Evolutionary conservation across 2,797 vertebrate genomes (phyloP), one percentile per base, ranked within the genome.

Genomic region (Halcyon leucocephala): DNA sequence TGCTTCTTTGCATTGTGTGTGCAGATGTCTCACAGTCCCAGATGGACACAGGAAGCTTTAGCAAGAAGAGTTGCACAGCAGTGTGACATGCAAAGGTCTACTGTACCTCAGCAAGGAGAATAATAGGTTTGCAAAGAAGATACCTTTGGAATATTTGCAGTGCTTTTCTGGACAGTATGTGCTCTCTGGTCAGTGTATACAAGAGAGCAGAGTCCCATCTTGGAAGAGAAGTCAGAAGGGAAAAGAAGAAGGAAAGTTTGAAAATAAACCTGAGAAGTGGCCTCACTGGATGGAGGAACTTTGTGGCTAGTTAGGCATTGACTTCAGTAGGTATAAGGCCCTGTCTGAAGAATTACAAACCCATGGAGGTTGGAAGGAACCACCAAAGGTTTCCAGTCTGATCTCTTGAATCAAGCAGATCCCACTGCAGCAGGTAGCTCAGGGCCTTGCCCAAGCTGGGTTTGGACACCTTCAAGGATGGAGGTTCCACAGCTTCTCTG

Each of bases 331-430:
- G 9, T 44, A 4, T 82, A 37, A 77, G 22, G 13, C 58, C 5
- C 0, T 58, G 28, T 14, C 22, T 81, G 33, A 81, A 71, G 22
- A 89, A 65, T 41, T 31, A 58, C 13, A 73, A 52, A 49, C 19
- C 1, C 0, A 1, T 8, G 70, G 39, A 66, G 12, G 8, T 18
- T 74, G n/a, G 26, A 84, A 54, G 18, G 26, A 7, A 55, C 6
- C 8, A 13, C 14, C 20, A 51, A 7, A 89, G 6, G 8, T 58
- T 29, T 86, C 25, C 48, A 41, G 21, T 42, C 21, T 64, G 49
- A 52, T 12, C 3, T 73, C n/a, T 29, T 71, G 21, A 57, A 44
- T 69, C 29, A 65, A 69, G 37, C 6, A 48, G 11, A 57, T 87
- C 66, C 8, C 28, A 5, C 7, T 74, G 24, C 29, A 74, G 10